phyloP scores from a whole-genome alignment of 2,797 vertebrate species.

The Bradypus variegatus region DNA sequence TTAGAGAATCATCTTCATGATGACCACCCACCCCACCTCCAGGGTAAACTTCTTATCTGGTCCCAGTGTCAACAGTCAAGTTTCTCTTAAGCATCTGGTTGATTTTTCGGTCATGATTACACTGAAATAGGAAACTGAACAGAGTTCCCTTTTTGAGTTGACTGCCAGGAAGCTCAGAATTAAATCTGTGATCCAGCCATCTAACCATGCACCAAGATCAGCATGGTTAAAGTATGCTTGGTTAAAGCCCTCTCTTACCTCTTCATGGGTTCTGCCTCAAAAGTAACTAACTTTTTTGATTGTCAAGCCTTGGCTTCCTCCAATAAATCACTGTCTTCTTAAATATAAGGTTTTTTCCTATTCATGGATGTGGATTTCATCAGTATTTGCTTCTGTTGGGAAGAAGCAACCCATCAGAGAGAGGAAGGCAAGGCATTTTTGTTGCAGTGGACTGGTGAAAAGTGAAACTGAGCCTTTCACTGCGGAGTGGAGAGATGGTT shows the following conservation, averaged over 20 bases:
- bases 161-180: slow-evolving; percentile 2
- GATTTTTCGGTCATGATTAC: neutral
- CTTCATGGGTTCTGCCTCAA: neutral
- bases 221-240: neutral
- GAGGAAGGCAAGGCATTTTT: neutral
- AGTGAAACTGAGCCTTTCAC: neutral
- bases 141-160: neutral
- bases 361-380: neutral
- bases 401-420: neutral
- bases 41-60: neutral
- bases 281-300: neutral
- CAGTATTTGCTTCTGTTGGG: neutral
- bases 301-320: neutral
- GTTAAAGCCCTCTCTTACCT: neutral
- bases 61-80: neutral
- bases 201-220: neutral
- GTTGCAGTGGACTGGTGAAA: neutral
- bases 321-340: neutral
- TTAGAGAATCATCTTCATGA: neutral
- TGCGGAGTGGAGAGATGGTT: neutral
- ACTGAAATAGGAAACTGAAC: neutral
- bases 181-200: neutral
- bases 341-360: neutral
- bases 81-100: neutral
- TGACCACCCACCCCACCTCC: neutral